These are phyloP conservation scores for Merops nubicus DNA, from an alignment of 2,113 vertebrate genomes.

Conservation along the genomic window DNA sequence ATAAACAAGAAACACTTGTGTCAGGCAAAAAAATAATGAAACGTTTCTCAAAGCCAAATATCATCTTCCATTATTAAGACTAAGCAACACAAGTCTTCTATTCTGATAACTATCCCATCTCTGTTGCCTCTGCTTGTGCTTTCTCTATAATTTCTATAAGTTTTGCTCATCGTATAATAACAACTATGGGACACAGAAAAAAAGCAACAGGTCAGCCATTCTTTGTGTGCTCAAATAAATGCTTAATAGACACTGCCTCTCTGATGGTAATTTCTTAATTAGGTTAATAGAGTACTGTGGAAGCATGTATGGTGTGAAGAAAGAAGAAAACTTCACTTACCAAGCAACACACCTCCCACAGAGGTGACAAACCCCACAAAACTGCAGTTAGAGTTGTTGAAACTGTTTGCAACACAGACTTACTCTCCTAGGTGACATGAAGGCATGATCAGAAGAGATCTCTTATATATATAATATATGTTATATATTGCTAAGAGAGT, in stretches of 20 bases:
- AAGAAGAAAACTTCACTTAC: constrained; percentile 59
- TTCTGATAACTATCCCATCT: not conserved
- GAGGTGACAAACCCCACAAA: constrained; percentile 45
- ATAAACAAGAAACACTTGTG: not conserved
- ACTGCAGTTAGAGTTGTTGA: constrained; percentile 43
- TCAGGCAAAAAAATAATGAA: not conserved
- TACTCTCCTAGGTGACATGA: not conserved
- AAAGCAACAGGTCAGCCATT: not conserved
- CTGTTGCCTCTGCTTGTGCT: not conserved
- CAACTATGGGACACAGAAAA: not conserved
- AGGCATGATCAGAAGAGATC: not conserved
- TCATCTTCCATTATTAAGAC: not conserved
- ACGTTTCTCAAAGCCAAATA: not conserved
- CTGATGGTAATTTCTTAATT: constrained; percentile 56
- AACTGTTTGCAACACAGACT: constrained; percentile 5
- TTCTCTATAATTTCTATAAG: not conserved
- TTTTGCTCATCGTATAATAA: not conserved
- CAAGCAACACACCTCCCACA: constrained; percentile 5
- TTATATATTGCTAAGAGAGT: too few relatives aligned
- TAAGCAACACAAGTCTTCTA: not conserved
- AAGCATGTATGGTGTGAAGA: constrained; percentile 33
- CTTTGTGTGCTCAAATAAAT: constrained; percentile 29
- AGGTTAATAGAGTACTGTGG: constrained; percentile 25
- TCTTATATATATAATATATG: not conserved
- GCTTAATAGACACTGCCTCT: not conserved